phyloP scores from a whole-genome alignment of 2,113 vertebrate species.

The Pampusana beccarii region DNA sequence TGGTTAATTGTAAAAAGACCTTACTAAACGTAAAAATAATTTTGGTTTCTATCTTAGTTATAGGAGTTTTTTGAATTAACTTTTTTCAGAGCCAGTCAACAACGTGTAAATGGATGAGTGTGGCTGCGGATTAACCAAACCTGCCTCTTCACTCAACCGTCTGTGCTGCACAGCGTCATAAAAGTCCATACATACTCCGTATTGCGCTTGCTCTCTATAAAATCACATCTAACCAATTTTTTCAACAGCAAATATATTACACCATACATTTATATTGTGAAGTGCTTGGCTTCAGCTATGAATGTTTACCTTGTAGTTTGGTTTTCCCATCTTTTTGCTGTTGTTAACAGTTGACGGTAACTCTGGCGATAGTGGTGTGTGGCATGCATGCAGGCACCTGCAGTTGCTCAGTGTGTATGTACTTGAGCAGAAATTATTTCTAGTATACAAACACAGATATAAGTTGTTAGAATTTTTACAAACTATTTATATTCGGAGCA shows the following conservation, averaged over 20 bases:
- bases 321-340: background rate
- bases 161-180: background rate
- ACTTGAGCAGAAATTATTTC: background rate
- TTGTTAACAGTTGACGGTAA: background rate
- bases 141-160: background rate
- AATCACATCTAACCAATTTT: background rate
- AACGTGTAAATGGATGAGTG: background rate
- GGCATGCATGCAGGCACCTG: rapidly evolving
- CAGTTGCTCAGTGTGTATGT: background rate
- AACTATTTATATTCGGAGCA: background rate
- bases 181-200: background rate
- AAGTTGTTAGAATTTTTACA: background rate
- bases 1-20: background rate
- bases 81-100: background rate
- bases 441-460: background rate
- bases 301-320: background rate
- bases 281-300: background rate
- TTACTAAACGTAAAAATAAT: background rate
- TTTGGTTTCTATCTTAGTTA: background rate
- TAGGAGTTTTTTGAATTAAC: background rate
- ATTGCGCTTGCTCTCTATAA: background rate
- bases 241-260: background rate
- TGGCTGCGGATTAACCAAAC: background rate
- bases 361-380: background rate
- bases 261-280: background rate